Evolutionary conservation across 2,113 vertebrate genomes (phyloP), one percentile per base, ranked within the genome.

Genomic region (Gallinago media): DNA sequence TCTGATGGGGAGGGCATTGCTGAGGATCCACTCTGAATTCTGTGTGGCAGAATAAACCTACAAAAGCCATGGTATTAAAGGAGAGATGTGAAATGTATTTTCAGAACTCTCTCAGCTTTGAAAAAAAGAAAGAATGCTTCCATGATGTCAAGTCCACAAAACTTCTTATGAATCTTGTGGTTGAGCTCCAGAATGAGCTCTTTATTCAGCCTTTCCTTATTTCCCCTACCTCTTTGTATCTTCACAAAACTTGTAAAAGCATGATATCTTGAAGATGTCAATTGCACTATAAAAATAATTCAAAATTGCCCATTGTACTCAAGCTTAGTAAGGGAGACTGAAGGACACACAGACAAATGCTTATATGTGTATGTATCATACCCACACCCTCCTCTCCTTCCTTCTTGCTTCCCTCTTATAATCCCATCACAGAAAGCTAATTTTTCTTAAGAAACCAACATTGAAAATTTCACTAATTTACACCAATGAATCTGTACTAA

Each of bases 11-110:
- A 78, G 32, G 34, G 15, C 34, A 34, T 59, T 3, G 1, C 79
- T 85, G 73, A 84, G 49, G n/a, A 66, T 88, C 52, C 31, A 66
- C n/a, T 95, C 55, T 68, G 62, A 88, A 93, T 94, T 88, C 59
- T 20, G 27, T 61, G n/a, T 61, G 84, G 31, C 34, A 67, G n/a
- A 63, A 12, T 75, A 77, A 92, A 75, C 52, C 49, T 61, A 34
- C 40, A 86, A 88, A 89, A 79, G 38, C 23, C n/a, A 58, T 22
- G 55, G 40, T 38, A 78, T 36, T 87, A 67, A 66, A 84, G 68
- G 14, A 92, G 49, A 67, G 31, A 77, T 21, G 5, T 65, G 49
- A 84, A 79, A 92, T 77, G 29, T 9, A 32, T 74, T 76, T 62
- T 84, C 50, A 75, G 65, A 63, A 50, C 21, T 84, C 18, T 77